phyloP scores from a whole-genome alignment of 1,140 invertebrate genomes.

The Orchesella cincta region DNA sequence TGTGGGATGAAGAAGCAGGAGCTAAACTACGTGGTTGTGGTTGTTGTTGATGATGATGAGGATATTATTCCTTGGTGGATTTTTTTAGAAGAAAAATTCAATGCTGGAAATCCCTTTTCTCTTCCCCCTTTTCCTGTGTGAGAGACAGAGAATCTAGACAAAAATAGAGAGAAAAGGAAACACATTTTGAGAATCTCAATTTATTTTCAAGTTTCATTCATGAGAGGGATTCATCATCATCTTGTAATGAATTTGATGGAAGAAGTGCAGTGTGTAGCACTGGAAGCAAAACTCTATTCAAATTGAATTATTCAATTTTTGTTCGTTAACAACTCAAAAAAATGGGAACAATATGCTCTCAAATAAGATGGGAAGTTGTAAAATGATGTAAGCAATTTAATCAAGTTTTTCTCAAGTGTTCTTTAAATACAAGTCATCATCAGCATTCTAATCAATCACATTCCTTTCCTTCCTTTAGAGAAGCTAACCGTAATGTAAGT shows the following conservation, averaged over 20 bases:
- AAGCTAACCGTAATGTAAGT: too few relatives aligned
- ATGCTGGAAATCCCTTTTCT: background rate
- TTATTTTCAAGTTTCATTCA: background rate
- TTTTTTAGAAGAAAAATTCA: background rate
- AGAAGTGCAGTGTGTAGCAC: background rate
- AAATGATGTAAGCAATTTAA: slow-evolving; percentile 6
- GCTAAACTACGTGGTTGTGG: background rate
- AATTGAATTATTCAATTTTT: background rate
- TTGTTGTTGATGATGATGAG: slow-evolving; percentile 17
- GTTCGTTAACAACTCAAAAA: background rate
- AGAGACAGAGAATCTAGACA: background rate
- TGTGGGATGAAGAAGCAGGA: background rate
- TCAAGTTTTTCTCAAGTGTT: slow-evolving; percentile 19
- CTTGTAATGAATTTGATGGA: slow-evolving; percentile 5
- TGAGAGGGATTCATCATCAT: background rate
- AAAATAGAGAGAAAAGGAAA: slow-evolving; percentile 9
- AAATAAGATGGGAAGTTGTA: background rate
- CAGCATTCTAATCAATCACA: slow-evolving; percentile 12
- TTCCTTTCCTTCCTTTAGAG: too few relatives aligned
- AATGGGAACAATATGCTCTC: slow-evolving; percentile 12
- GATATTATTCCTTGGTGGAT: slow-evolving; percentile 19
- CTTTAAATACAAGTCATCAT: slow-evolving; percentile 14
- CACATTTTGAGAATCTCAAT: slow-evolving; percentile 12
- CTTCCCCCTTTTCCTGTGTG: slow-evolving; percentile 22
- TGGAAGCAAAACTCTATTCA: background rate